Percentiles rank a stretch among this genome's conserved stretches.
Conservation (phyloP, 2,797 vertebrate genomes). For the Brachymystax lenok region DNA sequence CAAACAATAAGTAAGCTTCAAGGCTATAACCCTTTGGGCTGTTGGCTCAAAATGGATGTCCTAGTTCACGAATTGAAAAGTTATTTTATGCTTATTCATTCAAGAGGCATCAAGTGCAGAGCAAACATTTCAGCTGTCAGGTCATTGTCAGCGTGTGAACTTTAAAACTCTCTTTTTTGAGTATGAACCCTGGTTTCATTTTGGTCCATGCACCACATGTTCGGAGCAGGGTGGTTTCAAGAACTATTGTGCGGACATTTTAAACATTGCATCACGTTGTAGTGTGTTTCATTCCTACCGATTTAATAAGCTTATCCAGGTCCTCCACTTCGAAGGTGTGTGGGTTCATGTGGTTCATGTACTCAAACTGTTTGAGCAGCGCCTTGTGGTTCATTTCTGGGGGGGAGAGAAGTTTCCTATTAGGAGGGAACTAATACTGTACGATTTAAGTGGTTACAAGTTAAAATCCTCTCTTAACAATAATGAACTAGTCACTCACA, state of each 20-base stretch:
- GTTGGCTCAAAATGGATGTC: not conserved
- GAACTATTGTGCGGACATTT: not conserved
- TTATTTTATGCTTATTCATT: not conserved
- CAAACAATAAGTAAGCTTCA: not conserved
- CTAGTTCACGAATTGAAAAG: not conserved
- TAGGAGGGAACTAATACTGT: not conserved
- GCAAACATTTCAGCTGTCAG: not conserved
- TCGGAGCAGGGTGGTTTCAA: not conserved
- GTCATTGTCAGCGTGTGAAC: not conserved
- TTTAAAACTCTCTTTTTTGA: not conserved
- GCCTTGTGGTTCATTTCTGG: constrained; percentile 83
- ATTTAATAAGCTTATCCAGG: constrained; percentile 90
- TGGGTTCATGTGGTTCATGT: constrained; percentile 90
- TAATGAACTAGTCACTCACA: not conserved
- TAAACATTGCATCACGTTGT: not conserved
- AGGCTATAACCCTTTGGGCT: not conserved
- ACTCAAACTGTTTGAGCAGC: constrained; percentile 91
- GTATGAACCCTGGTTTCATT: not conserved
- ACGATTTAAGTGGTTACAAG: no score
- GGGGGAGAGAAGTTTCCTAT: not conserved
- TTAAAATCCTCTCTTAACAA: not conserved
- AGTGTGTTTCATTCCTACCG: constrained; percentile 68
- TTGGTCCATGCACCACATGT: not conserved
- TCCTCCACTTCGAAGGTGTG: constrained; percentile 91
- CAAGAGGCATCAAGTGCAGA: not conserved